Conservation (phyloP, 2,113 vertebrate species). For the Callipepla californica region DNA sequence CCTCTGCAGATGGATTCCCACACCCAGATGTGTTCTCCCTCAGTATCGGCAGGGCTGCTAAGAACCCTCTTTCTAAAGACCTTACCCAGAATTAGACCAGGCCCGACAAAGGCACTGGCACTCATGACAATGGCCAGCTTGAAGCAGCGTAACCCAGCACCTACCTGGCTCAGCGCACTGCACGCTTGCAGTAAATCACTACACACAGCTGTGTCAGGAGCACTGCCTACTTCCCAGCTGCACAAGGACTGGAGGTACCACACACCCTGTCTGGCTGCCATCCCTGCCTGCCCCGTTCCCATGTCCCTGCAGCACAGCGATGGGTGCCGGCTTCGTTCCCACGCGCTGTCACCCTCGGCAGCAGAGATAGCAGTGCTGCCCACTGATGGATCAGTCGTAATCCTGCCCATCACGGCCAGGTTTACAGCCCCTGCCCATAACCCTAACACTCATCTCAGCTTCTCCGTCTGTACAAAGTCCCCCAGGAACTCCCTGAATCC, state of each 20-base stretch:
- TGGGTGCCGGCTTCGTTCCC: rapidly evolving
- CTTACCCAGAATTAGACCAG: no score
- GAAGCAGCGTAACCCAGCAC: background rate
- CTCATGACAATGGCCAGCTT: background rate
- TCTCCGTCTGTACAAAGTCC: background rate
- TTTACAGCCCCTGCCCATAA: background rate
- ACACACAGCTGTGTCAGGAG: background rate
- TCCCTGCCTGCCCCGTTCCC: background rate
- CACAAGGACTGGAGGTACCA: background rate
- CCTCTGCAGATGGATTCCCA: background rate
- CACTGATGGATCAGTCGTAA: background rate
- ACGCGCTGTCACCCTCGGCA: background rate
- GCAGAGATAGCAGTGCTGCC: background rate
- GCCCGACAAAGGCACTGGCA: background rate
- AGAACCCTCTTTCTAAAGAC: background rate
- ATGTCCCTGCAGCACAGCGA: rapidly evolving
- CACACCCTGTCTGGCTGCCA: background rate
- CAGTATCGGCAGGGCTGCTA: background rate
- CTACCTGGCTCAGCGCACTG: rapidly evolving
- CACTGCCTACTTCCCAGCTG: rapidly evolving
- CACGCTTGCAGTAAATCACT: background rate
- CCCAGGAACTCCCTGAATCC: background rate
- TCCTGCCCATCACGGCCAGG: no score
- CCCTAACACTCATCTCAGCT: background rate
- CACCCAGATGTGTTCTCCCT: background rate